Conservation (phyloP, 2,113 vertebrate species). For the Silurus asotus region DNA sequence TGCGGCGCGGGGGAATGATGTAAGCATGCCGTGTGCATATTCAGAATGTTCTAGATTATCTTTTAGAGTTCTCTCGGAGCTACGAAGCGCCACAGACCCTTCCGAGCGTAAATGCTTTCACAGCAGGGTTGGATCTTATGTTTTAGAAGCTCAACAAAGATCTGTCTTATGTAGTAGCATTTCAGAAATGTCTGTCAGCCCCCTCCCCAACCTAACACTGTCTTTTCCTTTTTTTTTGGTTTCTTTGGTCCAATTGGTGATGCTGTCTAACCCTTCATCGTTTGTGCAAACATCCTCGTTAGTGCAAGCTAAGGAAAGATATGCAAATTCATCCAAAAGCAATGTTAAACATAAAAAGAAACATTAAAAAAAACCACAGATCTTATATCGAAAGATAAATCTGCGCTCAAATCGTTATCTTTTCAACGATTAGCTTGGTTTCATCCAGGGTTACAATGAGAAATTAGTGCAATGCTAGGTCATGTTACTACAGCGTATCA, state of each 20-base stretch:
- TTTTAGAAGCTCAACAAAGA: not conserved
- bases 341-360: conserved; percentile 31
- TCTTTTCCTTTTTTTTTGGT: not conserved
- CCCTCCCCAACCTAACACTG: conserved; percentile 17
- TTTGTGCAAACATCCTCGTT: conserved; percentile 9
- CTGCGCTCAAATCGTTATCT: conserved; percentile 19
- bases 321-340: conserved; percentile 38
- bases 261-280: conserved; percentile 4
- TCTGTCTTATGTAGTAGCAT: not conserved
- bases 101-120: conserved; percentile 2
- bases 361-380: conserved; percentile 13
- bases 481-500: not conserved
- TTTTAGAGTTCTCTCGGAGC: conserved; percentile 27
- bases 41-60: conserved; percentile 57
- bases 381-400: conserved; percentile 33
- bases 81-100: conserved; percentile 35
- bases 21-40: conserved; percentile 83
- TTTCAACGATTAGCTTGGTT: conserved; percentile 43
- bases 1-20: conserved; percentile 82
- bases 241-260: conserved; percentile 5
- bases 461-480: not conserved
- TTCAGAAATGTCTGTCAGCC: conserved; percentile 8
- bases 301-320: conserved; percentile 22
- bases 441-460: conserved; percentile 25
- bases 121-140: not conserved